A percentile compares a stretch with the other conserved stretches of the same genome.
These are phyloP conservation scores for Labia minor DNA, from an alignment of 2,888 invertebrate species.

Conservation along the genomic window DNA sequence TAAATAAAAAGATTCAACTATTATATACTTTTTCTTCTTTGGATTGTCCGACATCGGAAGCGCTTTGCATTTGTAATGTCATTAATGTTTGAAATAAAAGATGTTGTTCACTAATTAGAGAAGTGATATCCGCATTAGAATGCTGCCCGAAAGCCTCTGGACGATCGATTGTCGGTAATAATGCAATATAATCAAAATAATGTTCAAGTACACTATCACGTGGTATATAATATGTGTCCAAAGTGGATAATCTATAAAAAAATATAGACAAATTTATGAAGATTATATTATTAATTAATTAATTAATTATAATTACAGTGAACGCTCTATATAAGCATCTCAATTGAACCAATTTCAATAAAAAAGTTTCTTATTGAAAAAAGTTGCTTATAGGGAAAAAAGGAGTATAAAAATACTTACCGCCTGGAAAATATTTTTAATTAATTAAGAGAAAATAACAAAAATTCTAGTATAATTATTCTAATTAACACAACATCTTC, in stretches of 20 bases:
- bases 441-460: too few species aligned
- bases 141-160: slow-evolving; percentile 87
- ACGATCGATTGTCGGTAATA: slow-evolving; percentile 65
- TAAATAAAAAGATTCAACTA: not conserved
- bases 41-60: slow-evolving; percentile 45
- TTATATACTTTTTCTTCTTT: slow-evolving; percentile 55
- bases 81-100: slow-evolving; percentile 67
- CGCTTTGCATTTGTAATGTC: slow-evolving; percentile 59
- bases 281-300: too few species aligned
- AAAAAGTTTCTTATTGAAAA: too few species aligned
- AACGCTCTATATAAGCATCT: too few species aligned
- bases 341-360: too few species aligned
- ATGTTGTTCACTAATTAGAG: slow-evolving; percentile 67
- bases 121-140: slow-evolving; percentile 79
- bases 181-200: slow-evolving; percentile 67
- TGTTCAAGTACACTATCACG: slow-evolving; percentile 68
- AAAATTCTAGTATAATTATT: not conserved
- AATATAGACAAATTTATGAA: too few species aligned
- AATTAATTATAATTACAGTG: too few species aligned
- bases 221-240: slow-evolving; percentile 72
- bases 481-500: too few species aligned
- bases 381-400: too few species aligned
- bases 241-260: slow-evolving; percentile 52
- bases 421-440: too few species aligned
- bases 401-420: too few species aligned